Evolutionary conservation across 2,113 vertebrate genomes (phyloP), one percentile per base, ranked within the genome.

Genomic region (Etheostoma spectabile): DNA sequence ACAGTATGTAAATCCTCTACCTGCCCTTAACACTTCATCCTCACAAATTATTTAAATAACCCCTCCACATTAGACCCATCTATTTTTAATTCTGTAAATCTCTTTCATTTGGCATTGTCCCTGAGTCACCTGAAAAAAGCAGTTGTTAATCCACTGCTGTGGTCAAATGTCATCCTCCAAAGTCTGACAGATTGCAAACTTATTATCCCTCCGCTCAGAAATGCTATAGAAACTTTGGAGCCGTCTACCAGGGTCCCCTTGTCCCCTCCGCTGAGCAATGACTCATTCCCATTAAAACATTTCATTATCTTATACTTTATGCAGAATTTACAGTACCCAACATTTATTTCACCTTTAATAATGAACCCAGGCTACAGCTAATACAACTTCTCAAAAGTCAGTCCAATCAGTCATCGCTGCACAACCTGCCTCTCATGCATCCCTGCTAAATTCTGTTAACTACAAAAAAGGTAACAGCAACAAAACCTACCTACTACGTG

Each of bases 1-100:
- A 22, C 57, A 81, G 56, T 79, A 69, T 85, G 70, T 83, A 81
- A 91, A 91, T 87, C 76, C 67, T 59, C 70, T 75, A 72, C 84
- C 82, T 85, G 82, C 76, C 72, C 68, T 79, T 82, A 73, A 70
- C 74, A 27, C 73, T 74, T 82, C 60, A 61, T 35, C 45, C 82
- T 65, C 35, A 59, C 57, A 82, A 77, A 85, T 78, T 55, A 84
- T 79, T 78, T 83, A 52, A 87, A 80, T 18, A 86, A 60, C 48
- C n/a, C 19, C 21, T 79, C 59, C 48, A 72, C 57, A 35, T 86
- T 76, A 27, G 22, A 19, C 64, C 61, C 62, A 42, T 72, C 73
- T 60, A 67, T 72, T 56, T 79, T 74, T 59, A 77, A 86, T 74
- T 49, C 66, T 74, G 63, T 79, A 83, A 83, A 75, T 74, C 82